Percentiles rank a stretch among this genome's conserved stretches.
phyloP scores from a whole-genome alignment of 2,113 vertebrate species.

The Hippocampus zosterae region DNA sequence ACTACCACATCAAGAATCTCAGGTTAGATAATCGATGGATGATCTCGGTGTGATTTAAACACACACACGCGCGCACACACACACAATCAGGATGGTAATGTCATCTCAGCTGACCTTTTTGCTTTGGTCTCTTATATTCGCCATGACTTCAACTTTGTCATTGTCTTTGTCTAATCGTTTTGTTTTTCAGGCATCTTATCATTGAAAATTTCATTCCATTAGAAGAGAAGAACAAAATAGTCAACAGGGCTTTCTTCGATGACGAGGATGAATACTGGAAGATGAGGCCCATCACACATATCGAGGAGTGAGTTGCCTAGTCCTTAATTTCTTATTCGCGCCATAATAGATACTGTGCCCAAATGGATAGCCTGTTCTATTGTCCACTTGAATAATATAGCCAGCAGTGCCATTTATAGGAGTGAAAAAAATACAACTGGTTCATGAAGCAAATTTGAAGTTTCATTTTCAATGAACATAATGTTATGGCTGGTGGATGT shows the following conservation, averaged over 20 bases:
- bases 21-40: no score
- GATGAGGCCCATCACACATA: constrained; percentile 86
- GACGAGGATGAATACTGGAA: constrained; percentile 97
- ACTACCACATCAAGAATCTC: no score
- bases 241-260: constrained; percentile 86
- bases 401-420: no score
- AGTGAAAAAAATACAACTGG: no score
- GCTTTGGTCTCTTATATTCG: neutral
- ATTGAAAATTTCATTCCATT: constrained; percentile 96
- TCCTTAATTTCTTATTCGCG: neutral
- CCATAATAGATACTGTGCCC: no score
- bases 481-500: neutral
- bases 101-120: neutral
- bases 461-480: neutral
- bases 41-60: no score
- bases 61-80: no score
- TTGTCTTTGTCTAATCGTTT: neutral
- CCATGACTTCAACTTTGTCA: neutral
- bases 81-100: neutral
- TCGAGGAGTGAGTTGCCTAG: constrained; percentile 79
- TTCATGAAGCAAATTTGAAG: no score
- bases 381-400: neutral
- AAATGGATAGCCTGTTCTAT: neutral
- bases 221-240: constrained; percentile 94
- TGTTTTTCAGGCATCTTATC: constrained; percentile 83